phyloP scores from a whole-genome alignment of 2,888 invertebrate species.

The Adineta ricciae region DNA sequence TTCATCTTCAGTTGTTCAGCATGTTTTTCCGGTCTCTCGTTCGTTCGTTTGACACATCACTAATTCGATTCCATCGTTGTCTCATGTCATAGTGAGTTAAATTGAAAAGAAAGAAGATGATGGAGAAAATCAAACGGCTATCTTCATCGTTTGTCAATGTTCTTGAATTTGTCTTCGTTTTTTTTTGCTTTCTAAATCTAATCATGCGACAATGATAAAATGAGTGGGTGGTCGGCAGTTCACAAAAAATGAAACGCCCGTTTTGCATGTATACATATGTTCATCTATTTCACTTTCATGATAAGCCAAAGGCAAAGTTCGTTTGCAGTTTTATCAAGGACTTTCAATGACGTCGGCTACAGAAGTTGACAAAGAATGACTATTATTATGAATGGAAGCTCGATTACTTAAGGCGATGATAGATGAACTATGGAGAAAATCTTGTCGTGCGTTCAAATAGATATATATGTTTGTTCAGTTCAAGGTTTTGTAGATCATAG shows the following conservation, averaged over 20 bases:
- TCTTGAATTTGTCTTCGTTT: neutral
- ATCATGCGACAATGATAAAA: conserved; percentile 1
- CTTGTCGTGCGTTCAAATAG: neutral
- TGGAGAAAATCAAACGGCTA: neutral
- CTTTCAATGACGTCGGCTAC: neutral
- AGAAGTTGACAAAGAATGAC: neutral
- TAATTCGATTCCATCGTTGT: neutral
- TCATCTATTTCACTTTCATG: conserved; percentile 7
- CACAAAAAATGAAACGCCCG: conserved; percentile 8
- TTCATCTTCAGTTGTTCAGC: neutral
- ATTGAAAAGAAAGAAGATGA: neutral
- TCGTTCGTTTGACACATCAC: conserved; percentile 12
- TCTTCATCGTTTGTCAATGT: neutral
- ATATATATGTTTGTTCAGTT: neutral
- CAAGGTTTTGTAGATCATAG: neutral
- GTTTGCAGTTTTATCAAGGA: neutral
- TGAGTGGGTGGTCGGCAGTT: conserved; percentile 9
- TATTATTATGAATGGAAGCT: neutral
- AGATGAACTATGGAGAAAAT: neutral
- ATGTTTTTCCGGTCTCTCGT: conserved; percentile 15
- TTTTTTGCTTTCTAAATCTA: neutral
- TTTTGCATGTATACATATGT: neutral
- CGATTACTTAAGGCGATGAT: neutral
- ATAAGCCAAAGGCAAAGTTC: neutral
- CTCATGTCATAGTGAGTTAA: neutral